Evolutionary conservation across 2,113 vertebrate species (phyloP), one percentile per base, ranked within the genome.

Genomic region (Thamnophis sirtalis): DNA sequence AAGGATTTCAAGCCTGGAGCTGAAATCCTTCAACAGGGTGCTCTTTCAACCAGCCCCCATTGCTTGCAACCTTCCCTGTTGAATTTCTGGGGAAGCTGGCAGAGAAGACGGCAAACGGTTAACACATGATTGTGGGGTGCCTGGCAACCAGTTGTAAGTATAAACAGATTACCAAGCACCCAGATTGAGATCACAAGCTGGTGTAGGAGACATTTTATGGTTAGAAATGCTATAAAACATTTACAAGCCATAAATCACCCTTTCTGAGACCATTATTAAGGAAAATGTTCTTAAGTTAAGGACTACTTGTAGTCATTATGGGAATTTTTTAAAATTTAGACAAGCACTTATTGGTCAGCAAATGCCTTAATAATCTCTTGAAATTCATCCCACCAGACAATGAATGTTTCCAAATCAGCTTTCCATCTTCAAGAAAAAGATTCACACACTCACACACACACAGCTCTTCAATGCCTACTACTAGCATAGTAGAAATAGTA

Each of bases 381-480:
- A 15, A 55, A 56, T 24, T 84, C 26, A 73, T 33, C 10, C 17
- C 5, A 21, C 9, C 28, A 63, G 84, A 55, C 33, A 89, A 73
- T 50, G 6, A 68, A 33, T 21, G 15, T 28, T 68, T 89, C 58
- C 28, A 51, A 33, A 68, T 33, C 48, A 51, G 49, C 28, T 68
- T 5, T 60, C 43, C 3, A n/a, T 28, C 88, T 49, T 51, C 43
- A 89, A 1, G 6, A 89, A 63, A n/a, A 73, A 19, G 2, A 1
- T 53, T 15, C 48, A 87, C 97, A 92, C 96, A 95, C 68, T 98
- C 97, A 56, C 97, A 33, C 10, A 68, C 1, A 68, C 5, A 60
- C 0, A n/a, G 68, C n/a, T 80, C 68, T 80, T 80, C 33, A 80
- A 80, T 80, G 6, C 15, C 15, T 38, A 80, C 33, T 80, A 19